Evolutionary conservation across 2,888 invertebrate genomes (phyloP), one percentile per base, ranked within the genome.

Genomic region (Pseudococcus viburni): DNA sequence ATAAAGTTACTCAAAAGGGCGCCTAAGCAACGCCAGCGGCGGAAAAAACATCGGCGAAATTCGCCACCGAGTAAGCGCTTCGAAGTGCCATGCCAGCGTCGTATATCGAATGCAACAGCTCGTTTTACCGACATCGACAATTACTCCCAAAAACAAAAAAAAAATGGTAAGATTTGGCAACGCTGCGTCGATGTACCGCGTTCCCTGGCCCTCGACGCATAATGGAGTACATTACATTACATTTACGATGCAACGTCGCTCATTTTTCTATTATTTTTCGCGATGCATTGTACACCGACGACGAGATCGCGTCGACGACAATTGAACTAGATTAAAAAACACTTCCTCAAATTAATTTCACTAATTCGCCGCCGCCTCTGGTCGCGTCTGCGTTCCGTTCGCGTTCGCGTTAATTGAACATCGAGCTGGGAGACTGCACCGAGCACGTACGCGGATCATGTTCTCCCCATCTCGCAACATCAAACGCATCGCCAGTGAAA

Each of bases 1-100:
- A 86, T 73, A 86, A 86, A 64, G 73, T 86, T 59, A 86, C 48
- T 73, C 64, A 39, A 19, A 55, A 64, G 1, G 59, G 86, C 86
- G 86, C 86, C 86, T 46, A 73, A 26, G 73, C 11, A 73, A 3
- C 73, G 68, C 19, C 11, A 68, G 9, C 73, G 4, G 68, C 22
- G 1, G 33, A 73, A 33, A 73, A 59, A 19, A 3, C 5, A 59
- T n/a, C 19, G 4, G 5, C 59, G 6, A 59, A n/a, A 19, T 59
- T 59, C 11, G 59, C 59, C 17, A 55, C 5, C 55, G 11, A 5
- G 11, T 55, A 17, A 26, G 22, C 26, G 68, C 22, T 22, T 1
- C 68, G 68, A 33, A 33, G 26, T 33, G 26, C 26, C 26, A 33
- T 33, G 46, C 46, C 12, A 26, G 68, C 7, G 22, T 22, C 12